Percentiles rank a stretch among this genome's conserved stretches.
Conservation (phyloP, 2,113 vertebrate species). For the Mesocricetus auratus region DNA sequence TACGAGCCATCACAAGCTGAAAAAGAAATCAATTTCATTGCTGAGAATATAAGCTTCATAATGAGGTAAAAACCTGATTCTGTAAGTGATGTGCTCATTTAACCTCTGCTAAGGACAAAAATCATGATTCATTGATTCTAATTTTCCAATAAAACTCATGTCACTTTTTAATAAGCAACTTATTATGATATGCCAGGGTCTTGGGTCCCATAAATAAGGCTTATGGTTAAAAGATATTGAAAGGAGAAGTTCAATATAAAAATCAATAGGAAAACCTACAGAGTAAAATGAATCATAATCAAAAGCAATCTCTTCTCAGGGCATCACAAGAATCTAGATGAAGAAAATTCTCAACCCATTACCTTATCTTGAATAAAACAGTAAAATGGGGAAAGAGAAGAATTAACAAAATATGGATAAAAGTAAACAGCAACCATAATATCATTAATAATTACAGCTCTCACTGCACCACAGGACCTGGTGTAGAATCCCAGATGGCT, state of each 20-base stretch:
- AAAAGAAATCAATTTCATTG: constrained; percentile 21
- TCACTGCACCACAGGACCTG: neutral
- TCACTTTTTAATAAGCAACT: constrained; percentile 78
- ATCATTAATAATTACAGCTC: neutral
- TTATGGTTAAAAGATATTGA: constrained; percentile 64
- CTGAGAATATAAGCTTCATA: constrained; percentile 61
- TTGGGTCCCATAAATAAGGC: constrained; percentile 54
- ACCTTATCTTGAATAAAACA: neutral
- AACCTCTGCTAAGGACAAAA: constrained; percentile 65
- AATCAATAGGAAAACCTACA: constrained; percentile 73
- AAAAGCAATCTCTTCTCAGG: constrained; percentile 64
- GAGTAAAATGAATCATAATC: constrained; percentile 39
- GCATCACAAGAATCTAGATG: constrained; percentile 38
- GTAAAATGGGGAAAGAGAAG: neutral
- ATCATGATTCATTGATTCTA: constrained; percentile 71
- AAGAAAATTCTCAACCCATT: neutral
- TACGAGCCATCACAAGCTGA: neutral
- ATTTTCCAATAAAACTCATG: constrained; percentile 70
- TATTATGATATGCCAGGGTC: constrained; percentile 63
- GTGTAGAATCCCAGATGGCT: neutral
- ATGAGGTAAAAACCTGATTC: constrained; percentile 56
- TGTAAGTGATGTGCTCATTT: constrained; percentile 68
- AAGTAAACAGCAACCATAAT: constrained; percentile 21
- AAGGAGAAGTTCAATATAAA: constrained; percentile 72
- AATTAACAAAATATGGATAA: constrained; percentile 30